Percentiles rank a stretch among this genome's conserved stretches.
phyloP scores from a whole-genome alignment of 2,113 vertebrate species.

The Alligator mississippiensis region DNA sequence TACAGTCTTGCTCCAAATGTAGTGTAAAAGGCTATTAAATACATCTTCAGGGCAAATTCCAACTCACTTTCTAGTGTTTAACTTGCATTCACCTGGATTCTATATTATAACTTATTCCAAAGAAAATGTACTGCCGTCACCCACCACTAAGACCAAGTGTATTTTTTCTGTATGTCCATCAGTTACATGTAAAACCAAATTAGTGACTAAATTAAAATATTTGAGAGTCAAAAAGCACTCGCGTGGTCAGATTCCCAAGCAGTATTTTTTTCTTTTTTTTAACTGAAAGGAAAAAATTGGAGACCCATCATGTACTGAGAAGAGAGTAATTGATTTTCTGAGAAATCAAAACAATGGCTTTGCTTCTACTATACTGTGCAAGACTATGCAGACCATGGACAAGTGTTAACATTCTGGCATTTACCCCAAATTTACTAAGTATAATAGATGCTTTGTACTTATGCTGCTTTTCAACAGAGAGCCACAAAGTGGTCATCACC shows the following conservation, averaged over 20 bases:
- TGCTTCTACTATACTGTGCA: background rate
- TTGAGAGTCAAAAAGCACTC: background rate
- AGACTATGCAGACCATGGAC: background rate
- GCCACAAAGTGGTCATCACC: background rate
- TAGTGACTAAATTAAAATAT: background rate
- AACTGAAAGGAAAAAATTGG: background rate
- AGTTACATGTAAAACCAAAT: background rate
- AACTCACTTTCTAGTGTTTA: background rate
- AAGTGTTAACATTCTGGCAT: background rate
- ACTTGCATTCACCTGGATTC: background rate
- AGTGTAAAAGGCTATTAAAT: too few relatives aligned
- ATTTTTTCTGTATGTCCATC: background rate
- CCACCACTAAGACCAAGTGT: background rate
- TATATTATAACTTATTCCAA: background rate
- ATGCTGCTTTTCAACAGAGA: background rate
- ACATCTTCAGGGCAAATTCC: too few relatives aligned
- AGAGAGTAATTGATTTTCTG: background rate
- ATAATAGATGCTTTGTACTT: background rate
- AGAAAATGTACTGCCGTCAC: background rate
- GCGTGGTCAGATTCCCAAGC: background rate
- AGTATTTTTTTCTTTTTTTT: background rate
- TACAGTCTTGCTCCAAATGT: background rate
- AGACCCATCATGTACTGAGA: background rate
- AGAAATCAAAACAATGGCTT: background rate
- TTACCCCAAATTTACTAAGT: background rate